These are phyloP conservation scores for Zophobas atratus DNA, from an alignment of 1,140 invertebrate genomes.

Conservation along the genomic window DNA sequence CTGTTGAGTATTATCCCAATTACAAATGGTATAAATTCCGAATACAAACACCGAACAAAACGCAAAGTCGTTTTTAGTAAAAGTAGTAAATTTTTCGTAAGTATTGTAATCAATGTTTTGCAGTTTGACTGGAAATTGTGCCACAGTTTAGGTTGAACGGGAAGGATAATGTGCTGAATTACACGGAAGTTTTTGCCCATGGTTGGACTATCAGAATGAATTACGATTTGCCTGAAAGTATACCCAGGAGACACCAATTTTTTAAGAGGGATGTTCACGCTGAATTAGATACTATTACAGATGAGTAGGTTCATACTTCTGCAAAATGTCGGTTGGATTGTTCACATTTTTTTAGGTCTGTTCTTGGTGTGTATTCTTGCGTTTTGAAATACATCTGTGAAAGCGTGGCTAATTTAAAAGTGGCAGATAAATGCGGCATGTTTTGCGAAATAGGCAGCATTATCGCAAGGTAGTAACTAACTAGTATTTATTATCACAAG, in stretches of 20 bases:
- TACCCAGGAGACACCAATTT: slow-evolving; percentile 55
- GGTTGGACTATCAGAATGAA: slow-evolving; percentile 61
- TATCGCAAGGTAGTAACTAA: slow-evolving; percentile 57
- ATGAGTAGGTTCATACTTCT: slow-evolving; percentile 54
- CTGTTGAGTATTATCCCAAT: slow-evolving; percentile 19
- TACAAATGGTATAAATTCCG: slow-evolving; percentile 19
- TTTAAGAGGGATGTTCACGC: slow-evolving; percentile 61
- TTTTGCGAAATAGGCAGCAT: slow-evolving; percentile 62
- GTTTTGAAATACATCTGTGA: slow-evolving; percentile 56
- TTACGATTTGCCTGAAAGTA: slow-evolving; percentile 58
- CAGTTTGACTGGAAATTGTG: background rate
- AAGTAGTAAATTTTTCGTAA: slow-evolving; percentile 64
- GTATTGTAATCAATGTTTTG: slow-evolving; percentile 46
- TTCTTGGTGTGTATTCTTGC: slow-evolving; percentile 54
- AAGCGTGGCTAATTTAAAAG: slow-evolving; percentile 49
- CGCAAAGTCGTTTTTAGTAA: slow-evolving; percentile 61
- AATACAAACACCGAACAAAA: slow-evolving; percentile 54
- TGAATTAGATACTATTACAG: slow-evolving; percentile 56
- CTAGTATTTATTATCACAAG: background rate
- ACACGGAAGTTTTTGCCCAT: slow-evolving; percentile 57
- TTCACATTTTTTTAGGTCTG: slow-evolving; percentile 49
- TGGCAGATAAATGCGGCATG: slow-evolving; percentile 58
- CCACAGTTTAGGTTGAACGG: slow-evolving; percentile 61
- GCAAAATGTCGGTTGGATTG: background rate
- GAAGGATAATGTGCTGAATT: slow-evolving; percentile 58